phyloP scores from a whole-genome alignment of 2,888 invertebrate species.

The Callinectes sapidus region DNA sequence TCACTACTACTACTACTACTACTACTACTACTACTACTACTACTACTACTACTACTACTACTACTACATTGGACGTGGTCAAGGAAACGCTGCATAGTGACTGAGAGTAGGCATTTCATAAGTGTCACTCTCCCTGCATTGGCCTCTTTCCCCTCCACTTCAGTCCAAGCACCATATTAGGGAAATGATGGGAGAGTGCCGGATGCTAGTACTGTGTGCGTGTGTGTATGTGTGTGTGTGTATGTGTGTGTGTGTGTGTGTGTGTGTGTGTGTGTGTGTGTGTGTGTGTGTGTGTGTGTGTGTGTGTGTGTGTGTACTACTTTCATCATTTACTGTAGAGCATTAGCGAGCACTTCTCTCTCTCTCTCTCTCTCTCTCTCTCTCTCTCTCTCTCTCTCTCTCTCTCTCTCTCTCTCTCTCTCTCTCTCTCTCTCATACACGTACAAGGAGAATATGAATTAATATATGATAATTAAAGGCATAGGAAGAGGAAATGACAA shows the following conservation, averaged over 20 bases:
- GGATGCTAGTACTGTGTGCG: neutral
- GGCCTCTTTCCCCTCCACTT: neutral
- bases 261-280: conserved; percentile 16
- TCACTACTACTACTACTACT: conserved; percentile 45
- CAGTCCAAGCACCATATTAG: neutral
- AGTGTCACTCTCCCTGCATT: neutral
- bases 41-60: neutral
- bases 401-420: too few species aligned
- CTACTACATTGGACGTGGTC: too few species aligned
- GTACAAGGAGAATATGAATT: neutral
- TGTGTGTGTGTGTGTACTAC: neutral
- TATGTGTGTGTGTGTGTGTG: neutral
- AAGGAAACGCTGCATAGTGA: neutral
- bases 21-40: conserved; percentile 38
- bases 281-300: conserved; percentile 17
- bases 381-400: too few species aligned
- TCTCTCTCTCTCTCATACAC: too few species aligned
- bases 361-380: too few species aligned
- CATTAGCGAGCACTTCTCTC: neutral
- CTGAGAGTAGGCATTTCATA: neutral
- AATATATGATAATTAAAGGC: neutral
- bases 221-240: conserved; percentile 21
- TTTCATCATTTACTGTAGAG: neutral
- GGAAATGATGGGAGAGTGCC: neutral
- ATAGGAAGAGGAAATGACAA: neutral